Evolutionary conservation across 2,888 invertebrate species (phyloP), one percentile per base, ranked within the genome.

Genomic region (Sesia bembeciformis): DNA sequence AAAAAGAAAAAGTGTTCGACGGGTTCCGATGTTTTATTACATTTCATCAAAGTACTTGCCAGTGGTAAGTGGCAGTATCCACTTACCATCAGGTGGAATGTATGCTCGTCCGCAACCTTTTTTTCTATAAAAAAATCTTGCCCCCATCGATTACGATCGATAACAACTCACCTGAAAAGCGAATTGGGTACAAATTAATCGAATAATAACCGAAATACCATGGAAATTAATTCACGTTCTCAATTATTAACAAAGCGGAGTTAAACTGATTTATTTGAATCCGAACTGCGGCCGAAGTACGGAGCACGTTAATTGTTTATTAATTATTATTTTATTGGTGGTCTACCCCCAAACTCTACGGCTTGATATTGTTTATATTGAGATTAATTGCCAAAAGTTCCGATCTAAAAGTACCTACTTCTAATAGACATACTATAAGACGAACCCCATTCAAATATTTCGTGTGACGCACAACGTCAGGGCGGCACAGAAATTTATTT

Each of bases 321-420:
- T 76, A 76, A 76, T 77, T 72, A 72, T 68, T 72, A 67, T 68
- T 70, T 72, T 70, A 74, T 67, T 69, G 65, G 61, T 57, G 54
- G 57, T 62, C 61, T 50, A 39, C 50, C 7, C 39, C 5, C 50
- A 39, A 50, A 50, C 39, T 50, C 39, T 50, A 6, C 50, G 39
- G 7, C 4, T 50, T 50, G 50, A 74, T 74, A 72, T 69, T 70
- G 67, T 75, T 77, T 71, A 67, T 75, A 72, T 70, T 73, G 60
- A 72, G 74, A 75, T 78, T 75, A 73, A 76, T 74, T 70, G 66
- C 67, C 54, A 56, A 56, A 64, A 62, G 57, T 67, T 65, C 54
- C 58, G 52, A 46, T 4, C 23, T 46, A n/a, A 46, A 23, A 23
- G 23, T 23, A 23, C 23, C 23, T 23, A 23, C 23, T 23, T 23